Evolutionary conservation across 2,888 invertebrate species (phyloP), one percentile per base, ranked within the genome.

Genomic region (Octonoba sinensis): DNA sequence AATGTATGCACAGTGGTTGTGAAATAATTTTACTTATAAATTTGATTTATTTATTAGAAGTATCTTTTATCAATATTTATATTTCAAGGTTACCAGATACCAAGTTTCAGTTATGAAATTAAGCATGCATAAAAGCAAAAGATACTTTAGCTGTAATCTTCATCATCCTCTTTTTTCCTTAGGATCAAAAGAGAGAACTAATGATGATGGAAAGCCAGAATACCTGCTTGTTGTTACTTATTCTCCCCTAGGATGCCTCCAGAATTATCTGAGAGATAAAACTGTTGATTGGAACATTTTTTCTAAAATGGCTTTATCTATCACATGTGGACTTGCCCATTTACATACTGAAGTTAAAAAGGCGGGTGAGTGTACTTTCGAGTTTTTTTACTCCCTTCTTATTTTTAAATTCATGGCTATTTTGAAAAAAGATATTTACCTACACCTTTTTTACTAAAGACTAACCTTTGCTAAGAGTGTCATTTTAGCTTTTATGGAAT

Each of bases 291-390:
- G 95, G 92, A 87, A 89, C 67, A 89, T 92, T 85, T 92, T 96
- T 90, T 92, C 94, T 89, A 89, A 92, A 85, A 93, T 96, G 91
- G 92, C 93, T 16, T 92, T 93, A 83, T 93, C 94, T 0, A 91
- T 96, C 12, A 93, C 95, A 0, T 91, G 93, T 44, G 96, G 96
- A 0, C 89, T 97, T 27, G 94, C 96, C 2, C 95, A 96, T 88
- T 90, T 97, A 77, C 97, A 97, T 87, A 93, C 93, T 0, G 94
- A 94, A 87, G 89, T 93, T 51, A 90, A 90, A 18, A 91, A 92
- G 85, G 92, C 92, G 69, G 91, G 93, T 93, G 71, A 49, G 36
- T n/a, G 6, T n/a, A 27, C 6, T 27, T 27, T 27, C 6, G 54
- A 54, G 3, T 54, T 59, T 20, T 8, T 22, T 22, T 18, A 59